phyloP scores from a whole-genome alignment of 2,797 vertebrate species.

The Macroramphosus scolopax region DNA sequence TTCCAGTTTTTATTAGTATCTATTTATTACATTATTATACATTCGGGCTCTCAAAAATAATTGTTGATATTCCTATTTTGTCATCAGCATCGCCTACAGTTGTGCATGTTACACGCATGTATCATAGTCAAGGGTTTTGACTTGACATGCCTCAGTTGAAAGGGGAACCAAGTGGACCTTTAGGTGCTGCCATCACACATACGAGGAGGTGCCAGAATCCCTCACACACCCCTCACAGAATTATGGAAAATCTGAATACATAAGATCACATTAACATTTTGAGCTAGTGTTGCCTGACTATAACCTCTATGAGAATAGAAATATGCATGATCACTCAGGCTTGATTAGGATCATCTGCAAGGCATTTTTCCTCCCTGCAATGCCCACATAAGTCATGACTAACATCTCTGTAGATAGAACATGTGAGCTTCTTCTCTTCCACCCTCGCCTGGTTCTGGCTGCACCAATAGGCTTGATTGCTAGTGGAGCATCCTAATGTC shows the following conservation, averaged over 20 bases:
- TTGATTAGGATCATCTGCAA: constrained; percentile 20
- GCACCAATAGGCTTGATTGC: background rate
- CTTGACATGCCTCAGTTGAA: too few relatives aligned
- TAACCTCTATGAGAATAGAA: background rate
- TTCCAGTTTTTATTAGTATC: background rate
- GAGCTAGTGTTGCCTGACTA: constrained; percentile 1
- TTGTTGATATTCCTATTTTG: background rate
- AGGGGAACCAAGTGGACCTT: too few relatives aligned
- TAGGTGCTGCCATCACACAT: too few relatives aligned
- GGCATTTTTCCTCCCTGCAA: too few relatives aligned
- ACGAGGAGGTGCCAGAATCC: background rate
- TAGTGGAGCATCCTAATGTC: too few relatives aligned
- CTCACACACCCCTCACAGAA: background rate
- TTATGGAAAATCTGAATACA: constrained; percentile 3
- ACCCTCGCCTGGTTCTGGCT: background rate
- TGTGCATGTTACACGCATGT: too few relatives aligned
- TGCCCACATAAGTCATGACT: constrained; percentile 6
- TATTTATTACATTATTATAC: constrained; percentile 7
- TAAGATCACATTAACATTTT: constrained; percentile 11
- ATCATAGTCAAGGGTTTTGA: too few relatives aligned
- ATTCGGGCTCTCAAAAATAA: background rate
- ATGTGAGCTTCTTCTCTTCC: too few relatives aligned
- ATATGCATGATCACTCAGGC: too few relatives aligned
- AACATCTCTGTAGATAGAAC: constrained; percentile 1
- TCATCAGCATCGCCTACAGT: too few relatives aligned